Base-by-base conservation (phyloP, 2,113 vertebrate species). In the Synchiropus splendidus region DNA sequence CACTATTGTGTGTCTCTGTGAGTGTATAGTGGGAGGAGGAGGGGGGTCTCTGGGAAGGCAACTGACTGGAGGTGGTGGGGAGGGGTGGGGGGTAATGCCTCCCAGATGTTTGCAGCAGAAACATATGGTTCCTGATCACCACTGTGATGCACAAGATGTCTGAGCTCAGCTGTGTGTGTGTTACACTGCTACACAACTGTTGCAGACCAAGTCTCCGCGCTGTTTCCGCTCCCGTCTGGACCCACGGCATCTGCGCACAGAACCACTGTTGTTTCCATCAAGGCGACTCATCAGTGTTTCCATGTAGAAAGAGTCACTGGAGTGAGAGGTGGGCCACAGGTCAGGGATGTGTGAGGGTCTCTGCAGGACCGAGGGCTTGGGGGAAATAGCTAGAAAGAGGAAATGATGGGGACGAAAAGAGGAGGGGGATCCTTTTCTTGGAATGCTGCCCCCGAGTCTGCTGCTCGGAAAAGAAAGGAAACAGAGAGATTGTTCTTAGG, bases 401-500 rank as follows among this genome's bases (percentile, higher is more conserved):
- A 59, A 58, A 55, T 48, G 40, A 56, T 40, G 61, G 41, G 45
- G 56, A 41, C 47, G 53, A 30, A 21, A 40, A 14, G 12, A 52
- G 47, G 44, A 58, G 52, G 58, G 54, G 47, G 64, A 43, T 64
- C 77, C 67, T 56, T 74, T 75, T 73, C 66, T 68, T 77, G 79
- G 81, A 84, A 84, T 83, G 75, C 55, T 49, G 77, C 69, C 66
- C 42, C 38, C 70, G 53, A 69, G 63, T 80, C 68, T 68, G 75
- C 61, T 59, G 52, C 69, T 64, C 40, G 54, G 64, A 63, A 63
- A 74, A 78, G 64, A 49, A 58, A 65, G 58, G 70, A 77, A 81
- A 65, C 58, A 75, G 61, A 58, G 61, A 9, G 40, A 74, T 75
- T 74, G 54, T 74, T 78, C 58, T 57, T 41, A 45, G 46, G 64